Evolutionary conservation across 2,113 vertebrate genomes (phyloP).

Genomic region (Hydropotes inermis): DNA sequence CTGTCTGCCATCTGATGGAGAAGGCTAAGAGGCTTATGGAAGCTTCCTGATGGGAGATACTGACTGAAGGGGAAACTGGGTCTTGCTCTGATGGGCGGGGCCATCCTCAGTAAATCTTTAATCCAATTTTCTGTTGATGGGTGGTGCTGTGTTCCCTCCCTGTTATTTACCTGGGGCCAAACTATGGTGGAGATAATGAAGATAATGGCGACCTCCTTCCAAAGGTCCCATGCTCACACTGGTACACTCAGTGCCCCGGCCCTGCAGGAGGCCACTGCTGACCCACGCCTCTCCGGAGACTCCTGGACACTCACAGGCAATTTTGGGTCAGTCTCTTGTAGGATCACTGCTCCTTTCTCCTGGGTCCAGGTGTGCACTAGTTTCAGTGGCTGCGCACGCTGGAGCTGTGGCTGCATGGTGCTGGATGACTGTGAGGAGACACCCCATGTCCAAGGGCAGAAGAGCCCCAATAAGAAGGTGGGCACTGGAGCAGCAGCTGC

Average conservation of each 20-base stretch:
- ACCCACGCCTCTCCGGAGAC: not conserved
- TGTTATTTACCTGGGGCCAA: not conserved
- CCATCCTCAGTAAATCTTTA: not conserved
- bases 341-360: not conserved
- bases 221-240: not conserved
- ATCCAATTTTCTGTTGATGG: not conserved
- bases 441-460: not conserved
- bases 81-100: too few relatives aligned
- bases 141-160: not conserved
- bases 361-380: not conserved
- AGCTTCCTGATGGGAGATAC: too few relatives aligned
- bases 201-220: not conserved
- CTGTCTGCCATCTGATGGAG: too few relatives aligned
- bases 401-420: rapidly evolving
- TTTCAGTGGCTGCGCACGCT: not conserved
- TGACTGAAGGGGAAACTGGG: too few relatives aligned
- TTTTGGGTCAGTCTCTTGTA: not conserved
- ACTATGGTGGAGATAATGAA: not conserved
- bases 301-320: not conserved
- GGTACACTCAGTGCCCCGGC: not conserved
- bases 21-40: too few relatives aligned
- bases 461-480: not conserved
- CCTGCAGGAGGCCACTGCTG: not conserved
- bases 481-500: not conserved
- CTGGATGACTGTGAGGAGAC: not conserved